Conservation (phyloP, 2,888 invertebrate species). For the Chirona hameri region DNA sequence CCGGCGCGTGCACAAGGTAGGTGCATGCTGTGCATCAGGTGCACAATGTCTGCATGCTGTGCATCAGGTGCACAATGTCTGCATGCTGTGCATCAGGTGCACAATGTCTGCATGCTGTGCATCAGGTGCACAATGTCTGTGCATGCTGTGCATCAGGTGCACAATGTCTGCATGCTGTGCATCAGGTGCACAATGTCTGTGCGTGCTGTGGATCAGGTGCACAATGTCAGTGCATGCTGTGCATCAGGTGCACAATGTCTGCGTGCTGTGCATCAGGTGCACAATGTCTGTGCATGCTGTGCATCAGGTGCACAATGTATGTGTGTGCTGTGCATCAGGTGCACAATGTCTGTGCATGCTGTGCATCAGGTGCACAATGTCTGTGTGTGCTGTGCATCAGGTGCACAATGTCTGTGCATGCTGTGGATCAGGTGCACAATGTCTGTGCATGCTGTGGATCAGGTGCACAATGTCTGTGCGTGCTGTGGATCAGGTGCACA, state of each 20-base stretch:
- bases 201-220: constrained; percentile 50
- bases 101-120: constrained; percentile 53
- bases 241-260: too few species aligned
- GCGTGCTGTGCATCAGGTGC: too few species aligned
- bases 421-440: constrained; percentile 60
- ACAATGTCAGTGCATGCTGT: constrained; percentile 53
- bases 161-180: constrained; percentile 53
- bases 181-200: constrained; percentile 60
- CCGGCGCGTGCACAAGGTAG: constrained; percentile 66
- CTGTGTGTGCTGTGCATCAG: not conserved
- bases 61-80: constrained; percentile 60
- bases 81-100: constrained; percentile 50
- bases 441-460: not conserved
- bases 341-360: constrained; percentile 55
- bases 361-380: constrained; percentile 60
- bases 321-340: constrained; percentile 47
- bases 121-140: constrained; percentile 60
- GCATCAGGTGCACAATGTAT: constrained; percentile 60
- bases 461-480: constrained; percentile 60
- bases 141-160: constrained; percentile 50
- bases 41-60: constrained; percentile 55
- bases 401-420: constrained; percentile 59
- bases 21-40: constrained; percentile 47
- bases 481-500: constrained; percentile 56
- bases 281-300: constrained; percentile 53